Evolutionary conservation across 23 tunicate species (phyloP).

Genomic region (Botrylloides violaceus): DNA sequence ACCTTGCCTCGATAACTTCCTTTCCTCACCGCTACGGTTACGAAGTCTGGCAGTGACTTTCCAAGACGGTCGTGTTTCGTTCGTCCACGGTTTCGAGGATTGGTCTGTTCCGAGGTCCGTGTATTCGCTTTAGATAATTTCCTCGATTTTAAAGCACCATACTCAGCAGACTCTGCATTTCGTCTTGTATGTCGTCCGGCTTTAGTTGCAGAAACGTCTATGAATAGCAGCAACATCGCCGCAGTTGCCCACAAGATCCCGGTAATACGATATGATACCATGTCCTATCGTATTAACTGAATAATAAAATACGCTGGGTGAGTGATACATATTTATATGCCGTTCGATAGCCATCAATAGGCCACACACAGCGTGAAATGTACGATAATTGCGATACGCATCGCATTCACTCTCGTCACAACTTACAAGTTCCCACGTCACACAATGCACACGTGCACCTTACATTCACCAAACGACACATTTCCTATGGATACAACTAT

Average conservation of each 20-base stretch:
- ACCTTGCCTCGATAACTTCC: conserved; percentile 41
- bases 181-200: neutral
- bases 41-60: neutral
- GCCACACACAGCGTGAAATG: no score
- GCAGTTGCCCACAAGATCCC: neutral
- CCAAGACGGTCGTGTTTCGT: neutral
- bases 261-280: neutral
- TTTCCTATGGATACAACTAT: no score
- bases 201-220: neutral
- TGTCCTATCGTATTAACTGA: neutral
- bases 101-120: neutral
- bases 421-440: no score
- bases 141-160: no score
- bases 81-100: neutral
- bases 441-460: no score
- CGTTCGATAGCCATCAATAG: no score
- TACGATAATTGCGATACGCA: no score
- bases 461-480: no score
- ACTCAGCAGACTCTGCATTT: neutral
- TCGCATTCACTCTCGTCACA: no score
- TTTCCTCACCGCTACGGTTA: neutral
- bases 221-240: neutral
- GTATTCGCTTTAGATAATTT: neutral
- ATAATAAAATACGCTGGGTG: no score
- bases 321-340: no score